Conservation (phyloP, 2,888 invertebrate species). For the Venustoraphidia nigricollis region DNA sequence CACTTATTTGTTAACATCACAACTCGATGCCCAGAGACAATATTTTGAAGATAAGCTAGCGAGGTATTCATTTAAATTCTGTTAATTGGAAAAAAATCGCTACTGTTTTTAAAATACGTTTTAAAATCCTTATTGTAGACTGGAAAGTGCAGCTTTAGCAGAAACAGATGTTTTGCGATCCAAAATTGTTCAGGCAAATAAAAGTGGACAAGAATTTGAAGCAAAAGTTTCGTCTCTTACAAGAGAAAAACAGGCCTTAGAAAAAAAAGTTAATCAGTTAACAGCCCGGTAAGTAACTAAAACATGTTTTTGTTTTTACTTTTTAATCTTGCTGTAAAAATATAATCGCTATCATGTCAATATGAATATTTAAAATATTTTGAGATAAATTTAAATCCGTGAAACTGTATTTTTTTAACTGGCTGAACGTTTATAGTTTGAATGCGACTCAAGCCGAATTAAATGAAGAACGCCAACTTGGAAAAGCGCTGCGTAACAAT, state of each 20-base stretch:
- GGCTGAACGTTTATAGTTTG: slow-evolving; percentile 29
- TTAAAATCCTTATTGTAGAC: slow-evolving; percentile 13
- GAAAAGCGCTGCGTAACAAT: slow-evolving; percentile 59
- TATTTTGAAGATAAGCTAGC: slow-evolving; percentile 76
- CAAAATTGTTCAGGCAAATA: slow-evolving; percentile 26
- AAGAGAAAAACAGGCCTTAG: slow-evolving; percentile 51
- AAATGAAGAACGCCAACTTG: slow-evolving; percentile 73
- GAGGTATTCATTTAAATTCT: slow-evolving; percentile 18
- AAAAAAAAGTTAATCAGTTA: slow-evolving; percentile 52
- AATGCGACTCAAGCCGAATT: slow-evolving; percentile 52
- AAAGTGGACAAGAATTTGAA: slow-evolving; percentile 32
- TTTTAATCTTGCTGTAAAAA: background rate
- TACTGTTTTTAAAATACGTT: background rate
- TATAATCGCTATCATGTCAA: too few relatives aligned
- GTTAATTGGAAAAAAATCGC: background rate
- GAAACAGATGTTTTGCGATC: slow-evolving; percentile 40
- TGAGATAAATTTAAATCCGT: background rate
- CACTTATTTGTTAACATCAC: slow-evolving; percentile 87
- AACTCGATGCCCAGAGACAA: slow-evolving; percentile 83
- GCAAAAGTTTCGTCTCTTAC: slow-evolving; percentile 35
- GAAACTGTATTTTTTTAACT: background rate
- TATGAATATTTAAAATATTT: background rate
- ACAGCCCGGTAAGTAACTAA: slow-evolving; percentile 33
- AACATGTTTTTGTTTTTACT: background rate
- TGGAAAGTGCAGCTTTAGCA: slow-evolving; percentile 24